These are phyloP conservation scores for Anagrus nilaparvatae DNA, from an alignment of 1,140 invertebrate genomes.

Conservation along the genomic window DNA sequence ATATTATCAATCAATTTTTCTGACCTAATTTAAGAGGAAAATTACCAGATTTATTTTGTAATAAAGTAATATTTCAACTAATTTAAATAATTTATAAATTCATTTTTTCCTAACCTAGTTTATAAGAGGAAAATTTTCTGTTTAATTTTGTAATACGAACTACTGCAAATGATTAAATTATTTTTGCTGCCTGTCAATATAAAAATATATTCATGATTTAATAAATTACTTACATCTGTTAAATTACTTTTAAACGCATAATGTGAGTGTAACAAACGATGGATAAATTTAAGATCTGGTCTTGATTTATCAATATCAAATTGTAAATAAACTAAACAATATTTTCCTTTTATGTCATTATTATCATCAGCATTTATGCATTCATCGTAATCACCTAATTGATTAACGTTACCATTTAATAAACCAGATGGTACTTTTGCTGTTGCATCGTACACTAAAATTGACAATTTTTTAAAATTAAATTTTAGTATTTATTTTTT, in stretches of 20 bases:
- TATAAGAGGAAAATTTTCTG: too few relatives aligned
- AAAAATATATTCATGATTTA: too few relatives aligned
- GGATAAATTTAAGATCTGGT: conserved; percentile 41
- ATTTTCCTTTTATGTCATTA: conserved; percentile 45
- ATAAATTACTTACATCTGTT: conserved; percentile 49
- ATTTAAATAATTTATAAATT: too few relatives aligned
- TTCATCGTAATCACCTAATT: conserved; percentile 53
- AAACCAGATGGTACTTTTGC: conserved; percentile 51
- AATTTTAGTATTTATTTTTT: background rate
- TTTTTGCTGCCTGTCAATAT: too few relatives aligned
- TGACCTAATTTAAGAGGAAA: too few relatives aligned
- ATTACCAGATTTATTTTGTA: too few relatives aligned
- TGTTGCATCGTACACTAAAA: conserved; percentile 51
- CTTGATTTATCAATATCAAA: conserved; percentile 40
- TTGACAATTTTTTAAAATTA: conserved; percentile 13
- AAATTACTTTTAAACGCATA: conserved; percentile 52
- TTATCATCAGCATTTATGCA: conserved; percentile 40
- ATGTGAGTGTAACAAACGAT: conserved; percentile 50
- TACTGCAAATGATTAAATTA: too few relatives aligned
- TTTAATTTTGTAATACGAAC: too few relatives aligned
- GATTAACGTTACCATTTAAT: conserved; percentile 53
- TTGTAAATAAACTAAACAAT: conserved; percentile 52
- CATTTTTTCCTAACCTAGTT: too few relatives aligned
- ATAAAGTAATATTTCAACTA: too few relatives aligned
- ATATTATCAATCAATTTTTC: too few relatives aligned